Conservation (phyloP, 1,140 invertebrate genomes). For the Drosophila lacteicornis region DNA sequence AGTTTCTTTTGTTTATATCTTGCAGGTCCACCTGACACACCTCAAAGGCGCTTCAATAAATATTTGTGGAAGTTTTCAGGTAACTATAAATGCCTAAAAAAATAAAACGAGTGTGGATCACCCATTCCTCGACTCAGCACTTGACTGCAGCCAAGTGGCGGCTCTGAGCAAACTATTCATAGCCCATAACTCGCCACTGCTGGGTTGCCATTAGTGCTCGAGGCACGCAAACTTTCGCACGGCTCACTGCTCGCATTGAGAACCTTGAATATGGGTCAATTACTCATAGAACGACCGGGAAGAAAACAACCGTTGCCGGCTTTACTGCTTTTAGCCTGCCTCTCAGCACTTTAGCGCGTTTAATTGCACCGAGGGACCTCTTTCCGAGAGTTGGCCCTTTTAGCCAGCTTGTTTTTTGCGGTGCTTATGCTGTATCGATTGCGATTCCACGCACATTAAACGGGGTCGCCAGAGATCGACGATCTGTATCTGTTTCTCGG, state of each 20-base stretch:
- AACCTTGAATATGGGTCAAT: constrained; percentile 72
- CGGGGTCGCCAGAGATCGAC: constrained; percentile 43
- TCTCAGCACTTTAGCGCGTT: constrained; percentile 58
- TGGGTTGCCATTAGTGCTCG: constrained; percentile 29
- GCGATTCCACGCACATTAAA: constrained; percentile 40
- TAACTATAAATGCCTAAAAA: constrained; percentile 41
- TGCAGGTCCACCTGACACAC: constrained; percentile 53
- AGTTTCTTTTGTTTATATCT: constrained; percentile 50
- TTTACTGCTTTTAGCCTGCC: constrained; percentile 41
- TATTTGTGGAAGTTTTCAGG: constrained; percentile 52
- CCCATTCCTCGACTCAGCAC: constrained; percentile 11
- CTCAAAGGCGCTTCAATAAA: constrained; percentile 19
- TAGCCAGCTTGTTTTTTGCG: not conserved
- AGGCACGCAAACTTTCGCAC: constrained; percentile 59
- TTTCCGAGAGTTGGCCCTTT: constrained; percentile 36
- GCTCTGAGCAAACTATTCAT: constrained; percentile 25
- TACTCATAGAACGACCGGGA: constrained; percentile 8
- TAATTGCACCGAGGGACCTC: constrained; percentile 63
- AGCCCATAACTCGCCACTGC: constrained; percentile 9
- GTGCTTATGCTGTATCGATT: constrained; percentile 31
- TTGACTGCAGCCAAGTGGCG: constrained; percentile 20
- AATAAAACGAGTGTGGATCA: constrained; percentile 1
- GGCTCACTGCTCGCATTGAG: constrained; percentile 45
- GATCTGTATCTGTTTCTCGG: constrained; percentile 42
- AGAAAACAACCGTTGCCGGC: constrained; percentile 34